Evolutionary conservation across 2,888 invertebrate genomes (phyloP).

Genomic region (Napeogenes inachia): DNA sequence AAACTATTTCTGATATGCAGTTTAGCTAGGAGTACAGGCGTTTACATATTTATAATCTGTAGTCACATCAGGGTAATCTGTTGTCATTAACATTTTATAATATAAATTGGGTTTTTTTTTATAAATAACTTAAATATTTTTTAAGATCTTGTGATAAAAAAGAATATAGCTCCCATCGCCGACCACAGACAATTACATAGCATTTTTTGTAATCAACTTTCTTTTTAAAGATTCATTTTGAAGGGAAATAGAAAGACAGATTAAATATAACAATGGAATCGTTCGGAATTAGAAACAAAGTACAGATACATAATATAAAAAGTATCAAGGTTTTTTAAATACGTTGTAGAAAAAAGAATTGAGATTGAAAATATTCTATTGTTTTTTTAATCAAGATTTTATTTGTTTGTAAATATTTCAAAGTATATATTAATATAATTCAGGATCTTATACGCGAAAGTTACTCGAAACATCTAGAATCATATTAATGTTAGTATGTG

Average conservation of each 20-base stretch:
- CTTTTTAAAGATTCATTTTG: constrained; percentile 5
- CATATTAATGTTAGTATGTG: too few species aligned
- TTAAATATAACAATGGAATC: constrained; percentile 6
- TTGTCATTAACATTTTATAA: too few species aligned
- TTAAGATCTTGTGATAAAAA: background rate
- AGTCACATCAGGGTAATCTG: too few species aligned
- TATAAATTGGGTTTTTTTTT: background rate
- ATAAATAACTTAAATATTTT: background rate
- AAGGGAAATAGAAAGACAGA: background rate
- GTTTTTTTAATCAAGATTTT: too few species aligned
- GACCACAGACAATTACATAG: background rate
- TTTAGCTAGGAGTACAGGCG: too few species aligned
- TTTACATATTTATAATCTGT: too few species aligned
- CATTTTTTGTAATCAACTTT: constrained; percentile 7
- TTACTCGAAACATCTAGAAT: too few species aligned
- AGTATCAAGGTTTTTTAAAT: background rate
- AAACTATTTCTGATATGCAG: too few species aligned
- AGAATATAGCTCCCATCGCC: background rate
- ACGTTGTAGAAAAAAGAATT: background rate
- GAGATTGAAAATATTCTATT: background rate
- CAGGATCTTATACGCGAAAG: too few species aligned
- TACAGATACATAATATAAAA: background rate
- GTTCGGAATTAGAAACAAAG: constrained; percentile 4
- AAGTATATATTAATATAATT: too few species aligned
- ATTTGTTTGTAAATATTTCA: too few species aligned